Base-by-base conservation (phyloP, 2,888 invertebrate species). In the Panzeria rudis region DNA sequence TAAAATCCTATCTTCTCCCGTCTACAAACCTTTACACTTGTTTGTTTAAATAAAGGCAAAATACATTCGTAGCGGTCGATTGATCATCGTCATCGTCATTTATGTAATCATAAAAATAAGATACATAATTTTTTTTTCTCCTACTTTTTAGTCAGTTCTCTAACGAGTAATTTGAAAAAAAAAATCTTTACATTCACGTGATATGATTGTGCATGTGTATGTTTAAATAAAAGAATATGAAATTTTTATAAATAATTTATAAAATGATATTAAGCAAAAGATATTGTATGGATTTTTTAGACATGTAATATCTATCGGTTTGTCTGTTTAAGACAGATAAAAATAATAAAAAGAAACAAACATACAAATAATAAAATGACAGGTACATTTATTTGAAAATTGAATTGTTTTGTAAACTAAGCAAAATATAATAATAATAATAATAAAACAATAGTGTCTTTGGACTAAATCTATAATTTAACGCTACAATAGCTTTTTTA, bases 331-430 rank as follows among this genome's bases (percentile, higher is more conserved):
- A 54, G 54, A 64, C 29, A 25, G 1, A 44, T 13, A 47, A 20
- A 15, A 50, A 52, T 25, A 17, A 9, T 17, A 32, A 32, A 15
- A 56, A 44, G 23, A 15, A 38, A 38, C 13, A 20, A 50, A 38
- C 3, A 52, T 17, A 38, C 17, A 62, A 23, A 6, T 62, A 23
- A 11, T 59, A 11, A 50, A 68, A 68, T 77, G 77, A 68, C 77
- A 77, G 77, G 59, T 77, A 56, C 68, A 56, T 77, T 59, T 59
- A 38, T 75, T 62, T 23, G n/a, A 44, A 77, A 66, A 77, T 68
- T 35, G 17, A 78, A 78, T 61, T 69, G 61, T 69, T 78, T 50
- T 50, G 29, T 17, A 78, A 61, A 69, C 32, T 61, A 29, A 69
- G 50, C 38, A 68, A 54, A 68, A 17, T 7, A 15, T 8, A 23